Evolutionary conservation across 2,888 invertebrate species (phyloP), one percentile per base, ranked within the genome.

Genomic region (Ennomos quercinarius): DNA sequence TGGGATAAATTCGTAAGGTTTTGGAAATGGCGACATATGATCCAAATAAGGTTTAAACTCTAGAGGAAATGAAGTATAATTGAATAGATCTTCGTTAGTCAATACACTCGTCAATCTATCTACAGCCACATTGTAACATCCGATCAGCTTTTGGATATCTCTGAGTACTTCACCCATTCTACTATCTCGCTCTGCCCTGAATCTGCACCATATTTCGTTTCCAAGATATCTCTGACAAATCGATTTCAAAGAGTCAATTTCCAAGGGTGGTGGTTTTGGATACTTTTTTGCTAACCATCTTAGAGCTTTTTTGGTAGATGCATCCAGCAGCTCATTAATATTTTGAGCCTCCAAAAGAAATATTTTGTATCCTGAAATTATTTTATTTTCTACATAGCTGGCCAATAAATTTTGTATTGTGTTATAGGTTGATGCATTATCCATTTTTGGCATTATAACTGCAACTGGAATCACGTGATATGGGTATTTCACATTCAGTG

Each of bases 61-160:
- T 13, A 93, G 80, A 0, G 96, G 94, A 81, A 96, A 95, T 70
- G 93, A 89, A 0, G 94, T 92, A 66, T 94, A 94, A 64, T 94
- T 93, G 9, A 92, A 89, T 40, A 94, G 84, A 65, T 94, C 92
- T 66, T 93, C 90, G 77, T 95, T 93, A 36, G 94, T 91, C 37
- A 95, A 84, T 48, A 95, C 93, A 43, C 93, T 81, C 40, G 93
- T 93, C 47, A 96, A 80, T 70, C 94, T 94, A 47, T 93, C 91
- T 17, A 97, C 92, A 27, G 95, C 95, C 68, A 93, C 93, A 76
- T 97, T 97, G 74, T 95, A 96, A 47, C 96, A 84, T 51, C 87
- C 83, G 10, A 95, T 93, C 8, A 95, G 88, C 72, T 94, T 91
- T 71, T 91, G 80, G 51, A 96, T 93, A 73, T 94, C 92, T 67